Percentiles rank a stretch among this genome's conserved stretches.
These are phyloP conservation scores for Ochotona curzoniae DNA, from an alignment of 2,113 vertebrate genomes.

Conservation along the genomic window DNA sequence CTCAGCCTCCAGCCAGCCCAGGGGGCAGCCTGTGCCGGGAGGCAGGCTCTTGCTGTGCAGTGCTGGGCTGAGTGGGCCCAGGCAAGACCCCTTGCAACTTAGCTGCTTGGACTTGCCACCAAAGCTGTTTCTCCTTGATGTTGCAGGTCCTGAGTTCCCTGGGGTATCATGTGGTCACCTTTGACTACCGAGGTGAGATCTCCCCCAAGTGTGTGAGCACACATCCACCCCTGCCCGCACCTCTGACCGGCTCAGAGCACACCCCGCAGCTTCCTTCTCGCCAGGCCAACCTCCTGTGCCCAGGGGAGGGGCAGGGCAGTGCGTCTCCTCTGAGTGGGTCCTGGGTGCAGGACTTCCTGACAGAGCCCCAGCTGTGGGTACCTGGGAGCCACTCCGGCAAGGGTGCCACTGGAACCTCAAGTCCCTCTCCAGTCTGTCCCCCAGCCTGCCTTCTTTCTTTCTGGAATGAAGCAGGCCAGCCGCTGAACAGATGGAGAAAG, in stretches of 20 bases:
- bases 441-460: neutral
- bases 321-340: too few species aligned
- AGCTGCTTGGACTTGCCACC: too few species aligned
- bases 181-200: constrained; percentile 96
- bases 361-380: neutral
- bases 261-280: neutral
- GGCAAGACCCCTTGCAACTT: neutral
- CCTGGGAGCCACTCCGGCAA: neutral
- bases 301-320: neutral
- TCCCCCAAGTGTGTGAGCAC: constrained; percentile 19
- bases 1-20: neutral
- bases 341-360: neutral
- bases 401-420: neutral
- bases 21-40: too few species aligned
- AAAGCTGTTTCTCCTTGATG: constrained; percentile 69
- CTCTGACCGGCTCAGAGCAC: neutral
- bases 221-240: neutral
- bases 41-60: too few species aligned
- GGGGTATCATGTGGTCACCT: constrained; percentile 95
- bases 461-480: neutral
- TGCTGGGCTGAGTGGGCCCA: neutral
- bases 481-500: neutral
- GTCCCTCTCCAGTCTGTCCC: neutral
- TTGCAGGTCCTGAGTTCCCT: constrained; percentile 94
- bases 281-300: neutral